These are phyloP conservation scores for Felis catus DNA, from an alignment of 2,113 vertebrate genomes.

Conservation along the genomic window F.catus_Fca126_mat1.0 CM031420.1:5081501-5082000, in stretches of 20 bases:
- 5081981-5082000: neutral
- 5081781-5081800: neutral
- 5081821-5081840: neutral
- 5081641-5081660: neutral
- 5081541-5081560: neutral
- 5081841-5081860: neutral
- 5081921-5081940: neutral
- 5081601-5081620: neutral
- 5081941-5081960: neutral
- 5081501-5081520: neutral
- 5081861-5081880: neutral
- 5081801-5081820: neutral
- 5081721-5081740: neutral
- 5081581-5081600: neutral
- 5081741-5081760: neutral
- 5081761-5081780: neutral
- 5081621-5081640: neutral
- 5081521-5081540: neutral
- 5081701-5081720: neutral
- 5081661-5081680: neutral
- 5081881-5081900: neutral
- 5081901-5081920: conserved; percentile 23
- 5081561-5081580: neutral
- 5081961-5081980: neutral
- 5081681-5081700: neutral